These are phyloP conservation scores for Amblyraja radiata DNA, from an alignment of 2,797 vertebrate genomes.

Conservation along the genomic window DNA sequence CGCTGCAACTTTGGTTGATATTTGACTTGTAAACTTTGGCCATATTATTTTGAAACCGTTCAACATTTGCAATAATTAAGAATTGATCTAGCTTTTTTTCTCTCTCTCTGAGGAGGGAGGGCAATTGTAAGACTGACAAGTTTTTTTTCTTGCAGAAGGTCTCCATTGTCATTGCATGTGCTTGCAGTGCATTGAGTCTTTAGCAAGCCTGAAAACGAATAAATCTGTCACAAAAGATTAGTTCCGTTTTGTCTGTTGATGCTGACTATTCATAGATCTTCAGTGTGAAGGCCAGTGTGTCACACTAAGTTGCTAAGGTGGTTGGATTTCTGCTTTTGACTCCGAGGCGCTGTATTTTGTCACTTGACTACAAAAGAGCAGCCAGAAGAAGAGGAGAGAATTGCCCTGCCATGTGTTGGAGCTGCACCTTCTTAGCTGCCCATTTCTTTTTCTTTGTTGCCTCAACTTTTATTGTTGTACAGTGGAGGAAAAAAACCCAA, in stretches of 20 bases:
- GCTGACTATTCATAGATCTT: slow-evolving; percentile 76
- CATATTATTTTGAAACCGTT: slow-evolving; percentile 11
- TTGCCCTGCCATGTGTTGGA: slow-evolving; percentile 67
- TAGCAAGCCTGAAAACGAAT: slow-evolving; percentile 65
- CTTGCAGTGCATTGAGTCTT: slow-evolving; percentile 34
- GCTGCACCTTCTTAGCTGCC: slow-evolving; percentile 70
- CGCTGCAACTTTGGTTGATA: background rate
- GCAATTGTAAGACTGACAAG: slow-evolving; percentile 52
- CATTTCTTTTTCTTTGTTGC: slow-evolving; percentile 83
- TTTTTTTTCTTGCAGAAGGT: slow-evolving; percentile 36
- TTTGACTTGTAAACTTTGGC: background rate
- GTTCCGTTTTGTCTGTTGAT: slow-evolving; percentile 76
- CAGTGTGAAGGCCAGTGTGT: slow-evolving; percentile 66
- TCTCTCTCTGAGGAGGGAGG: slow-evolving; percentile 42
- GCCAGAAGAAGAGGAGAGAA: slow-evolving; percentile 66
- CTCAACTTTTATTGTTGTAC: slow-evolving; percentile 90
- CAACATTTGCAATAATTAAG: slow-evolving; percentile 33
- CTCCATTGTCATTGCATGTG: slow-evolving; percentile 37
- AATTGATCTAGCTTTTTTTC: slow-evolving; percentile 28
- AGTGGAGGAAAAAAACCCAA: slow-evolving; percentile 57
- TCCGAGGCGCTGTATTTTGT: slow-evolving; percentile 60
- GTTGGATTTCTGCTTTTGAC: slow-evolving; percentile 68
- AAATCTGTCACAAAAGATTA: slow-evolving; percentile 81
- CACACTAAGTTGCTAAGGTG: slow-evolving; percentile 71
- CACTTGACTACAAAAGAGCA: slow-evolving; percentile 82